phyloP scores from a whole-genome alignment of 2,797 vertebrate genomes.

The Distichodus sexfasciatus region DNA sequence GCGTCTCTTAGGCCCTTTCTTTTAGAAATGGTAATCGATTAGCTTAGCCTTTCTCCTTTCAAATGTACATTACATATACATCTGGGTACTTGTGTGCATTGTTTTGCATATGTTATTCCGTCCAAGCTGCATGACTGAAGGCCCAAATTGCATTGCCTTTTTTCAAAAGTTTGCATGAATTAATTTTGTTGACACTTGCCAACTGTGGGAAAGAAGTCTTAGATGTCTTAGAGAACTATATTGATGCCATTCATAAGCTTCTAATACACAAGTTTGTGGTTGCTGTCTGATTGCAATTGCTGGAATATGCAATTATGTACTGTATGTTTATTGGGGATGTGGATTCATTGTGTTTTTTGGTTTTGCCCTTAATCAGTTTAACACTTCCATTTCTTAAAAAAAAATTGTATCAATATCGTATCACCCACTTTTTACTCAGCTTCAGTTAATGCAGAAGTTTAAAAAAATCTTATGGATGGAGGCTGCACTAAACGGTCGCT shows the following conservation, averaged over 20 bases:
- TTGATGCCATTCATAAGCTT: neutral
- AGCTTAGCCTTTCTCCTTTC: neutral
- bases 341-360: too few species aligned
- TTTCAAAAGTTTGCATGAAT: neutral
- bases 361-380: too few species aligned
- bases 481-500: too few species aligned
- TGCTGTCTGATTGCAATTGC: neutral
- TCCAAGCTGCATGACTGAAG: neutral
- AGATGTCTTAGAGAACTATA: neutral
- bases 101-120: conserved; percentile 2
- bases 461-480: too few species aligned
- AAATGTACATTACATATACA: too few species aligned
- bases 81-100: neutral
- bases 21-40: neutral
- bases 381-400: too few species aligned
- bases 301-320: neutral
- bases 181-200: conserved; percentile 9
- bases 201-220: neutral
- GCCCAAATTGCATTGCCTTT: conserved; percentile 9
- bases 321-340: too few species aligned
- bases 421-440: too few species aligned
- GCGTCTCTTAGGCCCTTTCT: neutral
- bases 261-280: neutral
- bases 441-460: too few species aligned
- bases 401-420: too few species aligned